Evolutionary conservation across 2,888 invertebrate species (phyloP).

Genomic region (Napeogenes sylphis): DNA sequence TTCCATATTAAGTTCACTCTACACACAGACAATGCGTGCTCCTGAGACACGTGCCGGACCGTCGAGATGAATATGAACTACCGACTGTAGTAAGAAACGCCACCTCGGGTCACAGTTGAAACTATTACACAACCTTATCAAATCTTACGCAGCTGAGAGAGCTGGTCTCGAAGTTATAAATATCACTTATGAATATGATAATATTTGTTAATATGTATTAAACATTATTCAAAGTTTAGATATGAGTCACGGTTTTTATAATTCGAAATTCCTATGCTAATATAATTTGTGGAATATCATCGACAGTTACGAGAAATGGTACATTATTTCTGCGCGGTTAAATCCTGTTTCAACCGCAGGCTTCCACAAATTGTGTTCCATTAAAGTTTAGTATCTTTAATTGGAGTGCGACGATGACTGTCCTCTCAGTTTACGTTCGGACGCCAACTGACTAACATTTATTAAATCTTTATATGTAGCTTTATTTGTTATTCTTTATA

Average conservation of each 20-base stretch:
- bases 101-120: background rate
- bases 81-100: background rate
- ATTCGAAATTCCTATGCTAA: conserved; percentile 2
- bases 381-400: conserved; percentile 58
- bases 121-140: background rate
- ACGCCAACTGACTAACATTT: conserved; percentile 39
- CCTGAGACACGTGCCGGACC: conserved; percentile 19
- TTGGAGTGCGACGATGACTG: conserved; percentile 50
- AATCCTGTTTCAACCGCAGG: conserved; percentile 73
- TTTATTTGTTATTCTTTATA: background rate
- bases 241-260: background rate
- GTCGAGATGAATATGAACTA: background rate
- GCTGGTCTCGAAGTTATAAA: background rate
- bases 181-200: background rate
- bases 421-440: conserved; percentile 52
- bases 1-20: conserved; percentile 12
- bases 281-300: conserved; percentile 8
- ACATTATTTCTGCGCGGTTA: conserved; percentile 49
- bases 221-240: background rate
- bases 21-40: conserved; percentile 17
- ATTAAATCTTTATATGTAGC: conserved; percentile 15
- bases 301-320: conserved; percentile 18
- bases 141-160: background rate
- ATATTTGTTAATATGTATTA: background rate
- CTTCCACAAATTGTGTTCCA: conserved; percentile 55